phyloP scores from a whole-genome alignment of 2,113 vertebrate genomes.

The Heterotilapia buettikoferi region DNA sequence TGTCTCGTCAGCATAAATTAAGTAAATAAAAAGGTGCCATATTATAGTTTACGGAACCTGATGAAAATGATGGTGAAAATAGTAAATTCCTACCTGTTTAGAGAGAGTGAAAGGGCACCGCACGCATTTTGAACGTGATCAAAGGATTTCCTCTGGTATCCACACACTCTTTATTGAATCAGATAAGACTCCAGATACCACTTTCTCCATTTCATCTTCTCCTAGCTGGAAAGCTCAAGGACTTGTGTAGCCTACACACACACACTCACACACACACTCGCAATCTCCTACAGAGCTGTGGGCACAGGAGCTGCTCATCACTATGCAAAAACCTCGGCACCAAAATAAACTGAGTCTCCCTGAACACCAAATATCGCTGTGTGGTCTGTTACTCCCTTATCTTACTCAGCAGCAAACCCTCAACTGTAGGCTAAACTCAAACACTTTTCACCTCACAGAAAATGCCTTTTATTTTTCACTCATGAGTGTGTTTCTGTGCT shows the following conservation, averaged over 20 bases:
- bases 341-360: conserved; percentile 56
- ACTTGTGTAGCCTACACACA: conserved; percentile 38
- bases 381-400: conserved; percentile 20
- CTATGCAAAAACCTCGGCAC: conserved; percentile 50
- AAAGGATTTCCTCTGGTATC: conserved; percentile 23
- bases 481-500: neutral
- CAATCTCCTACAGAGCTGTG: conserved; percentile 52
- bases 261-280: conserved; percentile 4
- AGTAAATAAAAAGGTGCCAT: neutral
- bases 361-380: conserved; percentile 3
- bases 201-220: conserved; percentile 44
- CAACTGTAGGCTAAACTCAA: neutral
- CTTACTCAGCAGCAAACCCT: conserved; percentile 2
- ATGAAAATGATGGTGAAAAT: neutral
- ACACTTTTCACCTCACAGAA: neutral
- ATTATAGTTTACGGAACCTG: neutral
- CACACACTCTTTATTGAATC: conserved; percentile 33
- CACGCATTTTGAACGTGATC: conserved; percentile 1
- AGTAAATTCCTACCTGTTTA: neutral
- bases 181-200: conserved; percentile 43
- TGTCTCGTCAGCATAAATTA: neutral
- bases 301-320: conserved; percentile 56
- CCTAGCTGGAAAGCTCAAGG: conserved; percentile 31
- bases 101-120: neutral
- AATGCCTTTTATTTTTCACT: neutral